These are phyloP conservation scores for Erpetoichthys calabaricus DNA, from an alignment of 2,797 vertebrate genomes.

Conservation along the genomic window DNA sequence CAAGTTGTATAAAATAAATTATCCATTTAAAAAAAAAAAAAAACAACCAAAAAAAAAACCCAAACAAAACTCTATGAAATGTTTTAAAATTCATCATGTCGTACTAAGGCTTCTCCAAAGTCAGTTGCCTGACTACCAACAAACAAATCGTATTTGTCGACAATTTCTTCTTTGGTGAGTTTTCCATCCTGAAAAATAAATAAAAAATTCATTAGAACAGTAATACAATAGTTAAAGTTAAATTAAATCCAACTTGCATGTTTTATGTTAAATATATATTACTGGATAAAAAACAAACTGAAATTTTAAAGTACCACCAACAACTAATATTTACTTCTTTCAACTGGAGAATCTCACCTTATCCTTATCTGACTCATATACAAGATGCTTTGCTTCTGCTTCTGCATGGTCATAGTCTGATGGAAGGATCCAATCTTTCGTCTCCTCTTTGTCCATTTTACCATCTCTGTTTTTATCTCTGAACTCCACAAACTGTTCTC, in stretches of 20 bases:
- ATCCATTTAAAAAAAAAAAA: conserved; percentile 47
- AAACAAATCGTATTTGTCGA: conserved; percentile 77
- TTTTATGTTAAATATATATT: too few species aligned
- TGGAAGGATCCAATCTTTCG: conserved; percentile 84
- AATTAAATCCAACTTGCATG: neutral
- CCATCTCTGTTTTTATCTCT: conserved; percentile 82
- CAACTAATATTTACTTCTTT: neutral
- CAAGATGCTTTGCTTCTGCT: conserved; percentile 73
- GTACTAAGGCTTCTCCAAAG: conserved; percentile 75
- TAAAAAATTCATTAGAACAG: conserved; percentile 6
- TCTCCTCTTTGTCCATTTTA: conserved; percentile 82
- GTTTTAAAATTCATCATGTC: conserved; percentile 75
- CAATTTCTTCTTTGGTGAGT: conserved; percentile 68
- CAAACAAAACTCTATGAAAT: conserved; percentile 22
- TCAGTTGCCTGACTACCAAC: conserved; percentile 89
- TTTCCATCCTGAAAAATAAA: conserved; percentile 61
- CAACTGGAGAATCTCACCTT: conserved; percentile 42
- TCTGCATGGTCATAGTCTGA: conserved; percentile 76
- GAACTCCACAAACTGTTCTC: conserved; percentile 77
- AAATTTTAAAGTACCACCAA: neutral
- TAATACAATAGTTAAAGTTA: neutral
- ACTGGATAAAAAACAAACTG: neutral
- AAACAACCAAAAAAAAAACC: too few species aligned
- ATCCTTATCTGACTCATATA: conserved; percentile 72
- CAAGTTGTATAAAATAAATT: conserved; percentile 72